A percentile compares a stretch with the other conserved stretches of the same genome.
Evolutionary conservation across 1,140 invertebrate species (phyloP).

Genomic region (Galleria mellonella): DNA sequence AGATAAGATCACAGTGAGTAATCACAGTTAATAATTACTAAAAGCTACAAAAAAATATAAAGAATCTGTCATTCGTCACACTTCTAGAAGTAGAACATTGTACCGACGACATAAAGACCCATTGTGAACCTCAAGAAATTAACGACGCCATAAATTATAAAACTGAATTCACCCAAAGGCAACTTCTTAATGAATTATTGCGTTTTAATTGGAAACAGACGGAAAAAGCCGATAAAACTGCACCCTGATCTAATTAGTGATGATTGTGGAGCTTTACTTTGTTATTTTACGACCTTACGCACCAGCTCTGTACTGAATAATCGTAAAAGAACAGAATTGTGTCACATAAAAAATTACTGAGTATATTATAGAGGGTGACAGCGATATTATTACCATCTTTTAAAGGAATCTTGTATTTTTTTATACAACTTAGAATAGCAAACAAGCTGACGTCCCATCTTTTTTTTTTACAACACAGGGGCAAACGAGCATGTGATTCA

Average conservation of each 20-base stretch:
- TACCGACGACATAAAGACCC: neutral
- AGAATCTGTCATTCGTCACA: too few relatives aligned
- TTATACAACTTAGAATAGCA: too few relatives aligned
- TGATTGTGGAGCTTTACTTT: slow-evolving; percentile 4
- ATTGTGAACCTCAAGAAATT: neutral
- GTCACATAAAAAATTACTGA: neutral
- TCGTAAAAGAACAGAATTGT: slow-evolving; percentile 1
- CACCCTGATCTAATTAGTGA: slow-evolving; percentile 8
- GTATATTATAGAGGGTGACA: too few relatives aligned
- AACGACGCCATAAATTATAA: slow-evolving; percentile 5
- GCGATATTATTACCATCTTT: too few relatives aligned
- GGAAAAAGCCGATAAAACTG: slow-evolving; percentile 3
- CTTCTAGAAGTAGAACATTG: too few relatives aligned
- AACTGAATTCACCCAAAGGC: neutral
- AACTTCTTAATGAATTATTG: slow-evolving; percentile 6
- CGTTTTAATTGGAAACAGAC: slow-evolving; percentile 10
- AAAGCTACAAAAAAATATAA: too few relatives aligned
- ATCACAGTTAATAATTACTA: too few relatives aligned
- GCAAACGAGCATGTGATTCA: too few relatives aligned
- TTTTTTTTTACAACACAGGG: too few relatives aligned
- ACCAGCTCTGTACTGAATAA: slow-evolving; percentile 1
- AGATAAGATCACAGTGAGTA: too few relatives aligned
- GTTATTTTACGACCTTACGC: slow-evolving; percentile 5
- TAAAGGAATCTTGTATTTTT: too few relatives aligned
- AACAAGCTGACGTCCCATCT: too few relatives aligned